phyloP scores from a whole-genome alignment of 2,888 invertebrate species.

The Rhagonycha lutea region DNA sequence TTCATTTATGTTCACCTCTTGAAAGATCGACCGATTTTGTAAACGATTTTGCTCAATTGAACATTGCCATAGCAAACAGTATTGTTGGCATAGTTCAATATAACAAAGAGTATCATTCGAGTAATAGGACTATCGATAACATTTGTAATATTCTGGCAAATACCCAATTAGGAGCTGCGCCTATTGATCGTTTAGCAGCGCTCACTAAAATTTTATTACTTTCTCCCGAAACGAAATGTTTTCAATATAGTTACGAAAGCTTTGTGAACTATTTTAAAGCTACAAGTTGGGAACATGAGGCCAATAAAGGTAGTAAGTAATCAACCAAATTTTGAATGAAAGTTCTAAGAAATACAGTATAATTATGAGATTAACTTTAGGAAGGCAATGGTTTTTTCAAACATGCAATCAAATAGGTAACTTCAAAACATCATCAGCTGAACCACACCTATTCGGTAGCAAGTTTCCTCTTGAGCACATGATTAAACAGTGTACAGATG shows the following conservation, averaged over 20 bases:
- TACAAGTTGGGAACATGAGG: background rate
- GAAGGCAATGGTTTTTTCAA: conserved; percentile 9
- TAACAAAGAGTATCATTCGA: background rate
- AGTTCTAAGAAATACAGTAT: too few relatives aligned
- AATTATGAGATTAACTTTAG: background rate
- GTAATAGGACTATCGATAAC: background rate
- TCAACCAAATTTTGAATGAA: background rate
- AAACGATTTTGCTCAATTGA: background rate
- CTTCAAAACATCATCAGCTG: background rate
- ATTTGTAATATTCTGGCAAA: background rate
- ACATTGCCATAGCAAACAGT: background rate
- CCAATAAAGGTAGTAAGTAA: background rate
- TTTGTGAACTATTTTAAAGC: background rate
- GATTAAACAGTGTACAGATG: background rate
- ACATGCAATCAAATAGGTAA: background rate
- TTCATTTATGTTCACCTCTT: background rate
- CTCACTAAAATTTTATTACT: background rate
- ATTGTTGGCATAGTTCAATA: background rate
- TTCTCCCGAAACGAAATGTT: background rate
- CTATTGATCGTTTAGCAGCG: background rate
- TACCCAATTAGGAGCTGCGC: background rate
- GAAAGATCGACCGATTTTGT: background rate
- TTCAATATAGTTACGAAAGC: background rate
- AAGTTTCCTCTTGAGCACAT: background rate
- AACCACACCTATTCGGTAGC: background rate